Evolutionary conservation across 2,797 vertebrate species (phyloP).

Genomic region (Mormyrops attenuatus): DNA sequence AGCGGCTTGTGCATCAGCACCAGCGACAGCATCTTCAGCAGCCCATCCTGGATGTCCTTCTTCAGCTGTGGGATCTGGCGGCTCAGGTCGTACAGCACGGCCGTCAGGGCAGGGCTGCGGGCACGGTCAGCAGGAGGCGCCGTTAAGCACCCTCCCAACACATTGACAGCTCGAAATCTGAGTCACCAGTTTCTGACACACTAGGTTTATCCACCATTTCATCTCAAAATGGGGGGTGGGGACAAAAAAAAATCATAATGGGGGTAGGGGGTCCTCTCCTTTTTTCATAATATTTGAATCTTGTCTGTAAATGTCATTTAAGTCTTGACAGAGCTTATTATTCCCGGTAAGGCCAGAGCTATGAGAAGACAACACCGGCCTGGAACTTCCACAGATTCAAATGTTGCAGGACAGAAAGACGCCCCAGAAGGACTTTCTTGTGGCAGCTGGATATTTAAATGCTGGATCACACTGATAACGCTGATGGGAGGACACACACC

Average conservation of each 20-base stretch:
- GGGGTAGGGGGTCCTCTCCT: not conserved
- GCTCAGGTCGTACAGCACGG: slow-evolving; percentile 93
- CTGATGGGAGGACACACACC: slow-evolving; percentile 54
- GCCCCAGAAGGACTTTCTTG: not conserved
- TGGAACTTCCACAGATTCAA: too few relatives aligned
- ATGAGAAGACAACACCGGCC: not conserved
- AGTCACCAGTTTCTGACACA: not conserved
- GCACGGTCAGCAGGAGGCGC: not conserved
- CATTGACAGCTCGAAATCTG: not conserved
- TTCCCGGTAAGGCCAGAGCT: not conserved
- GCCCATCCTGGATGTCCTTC: slow-evolving; percentile 96
- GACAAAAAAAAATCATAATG: not conserved
- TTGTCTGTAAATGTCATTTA: not conserved
- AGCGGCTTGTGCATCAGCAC: slow-evolving; percentile 97
- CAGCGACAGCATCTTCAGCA: slow-evolving; percentile 96
- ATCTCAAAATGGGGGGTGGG: not conserved
- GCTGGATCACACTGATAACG: too few relatives aligned
- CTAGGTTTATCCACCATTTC: not conserved
- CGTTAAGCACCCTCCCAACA: not conserved
- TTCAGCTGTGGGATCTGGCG: slow-evolving; percentile 95
- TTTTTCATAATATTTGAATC: not conserved
- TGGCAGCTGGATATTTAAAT: not conserved
- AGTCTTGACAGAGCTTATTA: not conserved
- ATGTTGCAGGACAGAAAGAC: not conserved
- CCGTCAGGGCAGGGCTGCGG: slow-evolving; percentile 84